Percentiles rank a stretch among this genome's conserved stretches.
phyloP scores from a whole-genome alignment of 2,888 invertebrate species.

The Mantis religiosa region DNA sequence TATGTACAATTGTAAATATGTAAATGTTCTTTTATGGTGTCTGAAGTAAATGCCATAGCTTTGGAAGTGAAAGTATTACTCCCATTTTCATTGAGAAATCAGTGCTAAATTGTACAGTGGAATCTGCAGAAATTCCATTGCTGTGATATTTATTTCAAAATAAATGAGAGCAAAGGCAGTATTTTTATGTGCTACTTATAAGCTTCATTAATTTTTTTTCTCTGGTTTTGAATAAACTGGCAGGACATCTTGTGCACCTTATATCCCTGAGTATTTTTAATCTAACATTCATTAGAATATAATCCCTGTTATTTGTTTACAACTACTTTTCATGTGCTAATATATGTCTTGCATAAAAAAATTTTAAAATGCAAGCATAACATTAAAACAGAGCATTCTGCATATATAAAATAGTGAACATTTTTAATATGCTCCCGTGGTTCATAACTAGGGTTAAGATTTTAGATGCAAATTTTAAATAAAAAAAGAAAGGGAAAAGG shows the following conservation, averaged over 20 bases:
- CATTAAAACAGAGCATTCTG: too few relatives aligned
- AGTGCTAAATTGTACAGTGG: neutral
- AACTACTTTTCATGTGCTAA: too few relatives aligned
- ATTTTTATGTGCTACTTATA: slow-evolving; percentile 15
- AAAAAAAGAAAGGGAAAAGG: too few relatives aligned
- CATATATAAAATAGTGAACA: too few relatives aligned
- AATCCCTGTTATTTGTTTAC: too few relatives aligned
- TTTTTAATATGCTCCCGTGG: too few relatives aligned
- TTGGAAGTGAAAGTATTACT: neutral
- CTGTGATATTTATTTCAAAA: neutral
- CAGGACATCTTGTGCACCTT: slow-evolving; percentile 3
- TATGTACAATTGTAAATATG: slow-evolving; percentile 12
- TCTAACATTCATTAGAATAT: too few relatives aligned
- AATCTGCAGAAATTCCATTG: neutral
- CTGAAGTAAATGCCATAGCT: neutral
- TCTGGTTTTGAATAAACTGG: slow-evolving; percentile 10
- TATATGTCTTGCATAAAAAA: too few relatives aligned
- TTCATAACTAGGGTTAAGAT: too few relatives aligned
- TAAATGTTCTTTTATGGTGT: neutral
- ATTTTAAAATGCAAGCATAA: too few relatives aligned
- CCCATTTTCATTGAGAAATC: neutral
- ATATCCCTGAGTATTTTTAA: neutral
- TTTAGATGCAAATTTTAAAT: too few relatives aligned
- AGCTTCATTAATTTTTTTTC: slow-evolving; percentile 5
- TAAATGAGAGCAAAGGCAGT: neutral